Evolutionary conservation across 2,888 invertebrate species (phyloP), one percentile per base, ranked within the genome.

Genomic region (Drosophila histrio): DNA sequence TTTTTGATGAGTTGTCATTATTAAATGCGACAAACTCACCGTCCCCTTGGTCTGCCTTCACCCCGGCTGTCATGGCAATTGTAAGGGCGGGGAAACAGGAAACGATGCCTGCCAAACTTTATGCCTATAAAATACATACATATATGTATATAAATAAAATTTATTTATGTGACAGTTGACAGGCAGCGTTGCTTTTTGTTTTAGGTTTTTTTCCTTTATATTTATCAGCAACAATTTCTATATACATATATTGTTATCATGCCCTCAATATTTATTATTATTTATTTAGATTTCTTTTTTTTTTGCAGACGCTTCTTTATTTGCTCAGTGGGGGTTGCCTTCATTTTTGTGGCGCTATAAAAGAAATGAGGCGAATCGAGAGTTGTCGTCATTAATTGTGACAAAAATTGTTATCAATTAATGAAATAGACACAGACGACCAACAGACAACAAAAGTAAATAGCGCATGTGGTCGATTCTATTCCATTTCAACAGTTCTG

Each of bases 1-100:
- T 88, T 87, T 88, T 89, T 89, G 89, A 89, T 89, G 89, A 89
- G 83, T 73, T 88, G 88, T 87, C 89, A 89, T 89, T 85, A 87
- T 85, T 87, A 80, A 85, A 87, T 68, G 74, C 77, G 78, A 77
- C 73, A 78, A 80, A 66, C 61, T 49, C 52, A 28, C 19, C 15
- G 24, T 19, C 22, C 28, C 21, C 9, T 7, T 7, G 38, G 7
- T 21, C 30, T 6, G 4, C 6, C 22, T 43, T 6, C 32, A 17
- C 4, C 24, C 8, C 36, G n/a, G 56, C 50, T 71, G 65, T 32
- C 72, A 64, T 61, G 68, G 64, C 77, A 69, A 73, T 66, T 52
- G 52, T 43, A 34, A 32, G 57, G 64, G 54, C 53, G 54, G 58
- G 58, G 32, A 39, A 49, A 38, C 56, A 61, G 61, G 68, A 61